These are phyloP conservation scores for Neodiprion fabricii DNA, from an alignment of 1,140 invertebrate genomes.

Conservation along the genomic window DNA sequence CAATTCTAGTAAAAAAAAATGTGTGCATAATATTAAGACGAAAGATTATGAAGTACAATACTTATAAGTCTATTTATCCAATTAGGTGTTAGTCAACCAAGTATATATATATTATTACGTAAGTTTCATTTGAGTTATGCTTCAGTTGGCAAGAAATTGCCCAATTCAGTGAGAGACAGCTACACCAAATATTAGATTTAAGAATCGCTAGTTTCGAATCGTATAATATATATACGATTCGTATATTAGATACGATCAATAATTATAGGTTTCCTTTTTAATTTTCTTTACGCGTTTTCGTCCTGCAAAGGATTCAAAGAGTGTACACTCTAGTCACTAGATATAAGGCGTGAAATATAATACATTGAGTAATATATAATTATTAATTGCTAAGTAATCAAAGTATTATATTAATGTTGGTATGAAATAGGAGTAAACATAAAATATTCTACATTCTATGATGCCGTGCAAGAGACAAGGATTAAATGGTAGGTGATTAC, in stretches of 20 bases:
- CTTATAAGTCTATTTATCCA: conserved; percentile 6
- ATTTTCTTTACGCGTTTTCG: conserved; percentile 36
- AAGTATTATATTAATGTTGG: conserved; percentile 4
- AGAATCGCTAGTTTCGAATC: conserved; percentile 1
- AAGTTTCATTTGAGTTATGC: conserved; percentile 30
- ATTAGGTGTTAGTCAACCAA: not conserved
- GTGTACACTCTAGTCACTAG: conserved; percentile 43
- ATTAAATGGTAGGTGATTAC: not conserved
- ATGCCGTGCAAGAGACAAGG: not conserved
- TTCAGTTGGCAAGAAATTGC: conserved; percentile 32
- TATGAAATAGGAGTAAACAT: not conserved
- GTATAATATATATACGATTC: conserved; percentile 17
- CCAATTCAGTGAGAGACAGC: conserved; percentile 24
- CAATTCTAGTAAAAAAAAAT: conserved; percentile 19
- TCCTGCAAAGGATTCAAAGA: conserved; percentile 35
- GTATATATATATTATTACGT: conserved; percentile 10
- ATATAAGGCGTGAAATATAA: conserved; percentile 30
- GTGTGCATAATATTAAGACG: conserved; percentile 20
- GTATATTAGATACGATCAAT: conserved; percentile 7
- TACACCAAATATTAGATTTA: conserved; percentile 32
- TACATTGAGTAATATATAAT: conserved; percentile 16
- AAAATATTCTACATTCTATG: too few species aligned
- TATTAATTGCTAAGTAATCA: not conserved
- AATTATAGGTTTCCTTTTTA: conserved; percentile 29
- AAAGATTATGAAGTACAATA: conserved; percentile 13